Base-by-base conservation (phyloP, 2,113 vertebrate genomes). In the Sigmodon hispidus region DNA sequence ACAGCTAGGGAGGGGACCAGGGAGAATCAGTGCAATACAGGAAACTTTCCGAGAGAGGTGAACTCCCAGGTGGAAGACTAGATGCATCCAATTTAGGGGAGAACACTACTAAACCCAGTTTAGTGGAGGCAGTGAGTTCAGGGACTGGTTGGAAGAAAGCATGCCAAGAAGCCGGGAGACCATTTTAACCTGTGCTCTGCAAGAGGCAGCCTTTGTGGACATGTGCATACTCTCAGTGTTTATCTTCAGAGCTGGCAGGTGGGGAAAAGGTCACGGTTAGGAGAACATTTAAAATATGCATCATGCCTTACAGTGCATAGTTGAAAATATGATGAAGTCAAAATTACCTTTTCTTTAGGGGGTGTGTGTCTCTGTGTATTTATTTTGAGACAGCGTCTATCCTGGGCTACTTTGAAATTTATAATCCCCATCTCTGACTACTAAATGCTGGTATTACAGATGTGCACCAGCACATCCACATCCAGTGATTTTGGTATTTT, bases 31-130 rank as follows among this genome's bases (percentile, higher is more conserved):
- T 73, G 24, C 5, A 73, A 13, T 75, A 57, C 9, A 72, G 81
- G 69, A 77, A n/a, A 92, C 93, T 93, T 94, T 75, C 61, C 84
- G 79, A 93, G 61, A 72, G 91, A 61, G 36, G 72, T 67, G 81
- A 17, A 34, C 52, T 88, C 81, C 36, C 63, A 87, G 63, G 10
- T 72, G 50, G 57, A 83, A 87, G 55, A 48, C 73, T 26, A n/a
- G 26, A 40, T 90, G 86, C 87, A 43, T 36, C 24, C 11, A 2
- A 21, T n/a, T 88, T 91, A 80, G 26, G 73, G 13, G 81, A 87
- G 43, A 90, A 34, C 29, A 65, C 31, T n/a, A n/a, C n/a, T n/a
- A n/a, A n/a, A n/a, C n/a, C n/a, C n/a, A n/a, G n/a, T n/a, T n/a
- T n/a, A n/a, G n/a, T n/a, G n/a, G 17, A 31, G 52, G 59, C 45